Base-by-base conservation (phyloP, 2,797 vertebrate species). In the Acipenser ruthenus region DNA sequence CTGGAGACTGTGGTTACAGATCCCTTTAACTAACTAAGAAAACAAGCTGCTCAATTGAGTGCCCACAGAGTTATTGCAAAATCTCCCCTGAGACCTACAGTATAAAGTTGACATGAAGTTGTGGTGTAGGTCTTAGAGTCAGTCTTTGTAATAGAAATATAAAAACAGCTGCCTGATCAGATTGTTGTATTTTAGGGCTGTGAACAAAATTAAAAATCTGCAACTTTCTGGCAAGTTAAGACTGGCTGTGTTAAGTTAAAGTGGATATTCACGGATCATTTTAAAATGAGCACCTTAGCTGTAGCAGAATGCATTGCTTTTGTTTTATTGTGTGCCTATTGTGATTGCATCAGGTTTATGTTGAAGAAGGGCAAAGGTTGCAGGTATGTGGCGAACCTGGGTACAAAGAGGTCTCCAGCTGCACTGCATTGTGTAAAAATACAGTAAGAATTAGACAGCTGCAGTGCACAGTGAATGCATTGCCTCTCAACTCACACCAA, bases 21-120 rank as follows among this genome's bases (percentile, higher is more conserved):
- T 18, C 84, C 72, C 74, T 66, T 72, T 72, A 68, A 74, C 61
- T 70, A 68, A 71, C 11, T 74, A 73, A 72, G 74, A 78, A 73
- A 72, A 75, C 77, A 73, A 69, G 6, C 10, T 50, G 69, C 67
- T 60, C 67, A 64, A 67, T 37, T 50, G 69, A 68, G 70, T 72
- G 74, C 66, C 70, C 66, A 68, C 74, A 79, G 75, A 80, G 79
- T 80, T 82, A 78, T 74, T 71, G 79, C 66, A 75, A 68, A 76
- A 71, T 63, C 71, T 77, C 79, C 77, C 75, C 79, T 76, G 79
- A 84, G 78, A 71, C 15, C 61, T 63, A 12, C 49, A 6, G 51
- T 63, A 56, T 49, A 56, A 51, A 18, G 52, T 62, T 63, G 69
- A 52, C 37, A 58, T n/a, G 18, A 50, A 53, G 58, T 18, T 15